Base-by-base conservation (phyloP, 2,113 vertebrate genomes). In the Ctenodactylus gundi region DNA sequence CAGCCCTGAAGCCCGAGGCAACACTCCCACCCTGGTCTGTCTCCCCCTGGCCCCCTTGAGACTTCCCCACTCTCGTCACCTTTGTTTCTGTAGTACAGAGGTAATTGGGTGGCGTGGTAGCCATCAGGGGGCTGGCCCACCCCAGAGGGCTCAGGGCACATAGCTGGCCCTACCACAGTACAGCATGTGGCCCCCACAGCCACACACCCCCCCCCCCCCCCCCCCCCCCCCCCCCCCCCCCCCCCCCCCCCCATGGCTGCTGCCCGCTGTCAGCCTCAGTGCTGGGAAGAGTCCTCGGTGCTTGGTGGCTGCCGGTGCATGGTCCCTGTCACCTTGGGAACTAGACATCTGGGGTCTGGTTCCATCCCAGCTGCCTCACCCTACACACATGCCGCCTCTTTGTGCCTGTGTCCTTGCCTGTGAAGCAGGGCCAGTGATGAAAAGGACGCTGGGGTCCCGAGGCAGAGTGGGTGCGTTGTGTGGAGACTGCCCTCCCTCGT, bases 71-170 rank as follows among this genome's bases (percentile, higher is more conserved):
- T 13, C 57, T 75, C 41, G 4, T 34, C 31, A 2, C 5, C 49
- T 20, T 15, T 75, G 1, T 7, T 46, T 44, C 29, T 39, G 4
- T 1, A 12, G 23, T 31, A 34, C 36, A 2, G 8, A 27, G 0
- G 17, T 4, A 21, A 14, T 12, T n/a, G 1, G 0, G 1, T 0
- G 57, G 57, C 23, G 10, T 20, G n/a, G n/a, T n/a, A n/a, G n/a
- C n/a, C 34, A 4, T 3, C 2, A 39, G 23, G 67, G 31, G n/a
- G n/a, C 10, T 15, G 6, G 23, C 20, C 27, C 41, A 68, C 34
- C 46, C 2, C 6, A 41, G 65, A 70, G 41, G 34, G 3, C 12
- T 2, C 21, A 15, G 36, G 58, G 39, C n/a, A 4, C 13, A 3
- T 11, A 51, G 64, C 88, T 49, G 29, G 27, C 18, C 27, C 21